Conservation (phyloP, 2,113 vertebrate species). For the Sapayoa aenigma region DNA sequence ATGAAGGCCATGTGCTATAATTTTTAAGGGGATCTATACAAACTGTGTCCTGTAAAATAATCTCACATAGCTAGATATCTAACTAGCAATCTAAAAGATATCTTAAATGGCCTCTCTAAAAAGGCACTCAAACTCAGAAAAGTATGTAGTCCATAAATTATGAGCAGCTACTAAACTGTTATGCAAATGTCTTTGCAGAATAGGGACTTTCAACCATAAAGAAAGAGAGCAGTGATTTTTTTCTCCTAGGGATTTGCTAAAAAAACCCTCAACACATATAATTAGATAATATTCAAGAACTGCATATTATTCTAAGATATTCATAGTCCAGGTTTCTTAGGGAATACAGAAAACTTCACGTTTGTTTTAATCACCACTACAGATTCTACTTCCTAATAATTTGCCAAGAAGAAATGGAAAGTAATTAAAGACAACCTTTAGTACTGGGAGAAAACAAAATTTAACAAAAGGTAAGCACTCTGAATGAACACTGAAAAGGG, state of each 20-base stretch:
- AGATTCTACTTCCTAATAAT: neutral
- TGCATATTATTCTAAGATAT: neutral
- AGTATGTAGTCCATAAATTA: neutral
- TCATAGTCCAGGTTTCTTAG: neutral
- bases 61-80: neutral
- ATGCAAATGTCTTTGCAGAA: neutral
- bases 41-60: neutral
- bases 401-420: neutral
- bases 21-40: neutral
- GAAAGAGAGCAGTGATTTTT: neutral
- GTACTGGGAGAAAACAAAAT: neutral
- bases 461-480: neutral
- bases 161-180: neutral
- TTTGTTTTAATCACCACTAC: neutral
- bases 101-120: neutral
- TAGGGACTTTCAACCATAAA: neutral
- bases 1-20: neutral
- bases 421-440: conserved; percentile 4
- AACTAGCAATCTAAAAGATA: neutral
- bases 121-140: neutral
- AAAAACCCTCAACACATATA: neutral
- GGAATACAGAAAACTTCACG: neutral
- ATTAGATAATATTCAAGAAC: neutral
- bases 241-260: neutral
- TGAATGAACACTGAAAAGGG: neutral